phyloP scores from a whole-genome alignment of 2,888 invertebrate species.

The Epiperipatus broadwayi region DNA sequence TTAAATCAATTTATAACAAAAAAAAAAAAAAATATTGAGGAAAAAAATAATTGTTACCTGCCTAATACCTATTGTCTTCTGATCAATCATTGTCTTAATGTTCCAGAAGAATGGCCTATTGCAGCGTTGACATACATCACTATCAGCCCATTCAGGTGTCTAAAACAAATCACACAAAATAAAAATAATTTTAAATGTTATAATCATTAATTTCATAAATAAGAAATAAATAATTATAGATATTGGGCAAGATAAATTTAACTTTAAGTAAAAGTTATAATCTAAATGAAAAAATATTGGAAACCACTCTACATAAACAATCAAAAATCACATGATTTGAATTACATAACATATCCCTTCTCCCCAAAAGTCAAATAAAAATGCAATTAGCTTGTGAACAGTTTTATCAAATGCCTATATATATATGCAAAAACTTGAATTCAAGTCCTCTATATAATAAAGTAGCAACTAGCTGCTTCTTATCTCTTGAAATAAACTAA shows the following conservation, averaged over 20 bases:
- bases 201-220: conserved; percentile 7
- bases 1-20: too few species aligned
- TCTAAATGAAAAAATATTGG: conserved; percentile 6
- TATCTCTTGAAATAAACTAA: too few species aligned
- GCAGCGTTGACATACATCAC: conserved; percentile 83
- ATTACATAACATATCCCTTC: too few species aligned
- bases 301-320: conserved; percentile 11
- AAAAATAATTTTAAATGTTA: conserved; percentile 9
- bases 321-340: too few species aligned
- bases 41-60: conserved; percentile 36
- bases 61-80: conserved; percentile 62
- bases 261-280: conserved; percentile 6
- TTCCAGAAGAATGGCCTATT: conserved; percentile 97
- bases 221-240: conserved; percentile 11
- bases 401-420: too few species aligned
- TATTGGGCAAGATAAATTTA: too few species aligned
- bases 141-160: conserved; percentile 87
- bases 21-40: too few species aligned
- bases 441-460: too few species aligned
- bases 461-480: too few species aligned
- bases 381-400: too few species aligned
- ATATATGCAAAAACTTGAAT: too few species aligned
- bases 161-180: conserved; percentile 20
- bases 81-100: conserved; percentile 92
- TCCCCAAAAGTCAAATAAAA: too few species aligned